phyloP scores from a whole-genome alignment of 2,888 invertebrate genomes.

The Priapulus caudatus region DNA sequence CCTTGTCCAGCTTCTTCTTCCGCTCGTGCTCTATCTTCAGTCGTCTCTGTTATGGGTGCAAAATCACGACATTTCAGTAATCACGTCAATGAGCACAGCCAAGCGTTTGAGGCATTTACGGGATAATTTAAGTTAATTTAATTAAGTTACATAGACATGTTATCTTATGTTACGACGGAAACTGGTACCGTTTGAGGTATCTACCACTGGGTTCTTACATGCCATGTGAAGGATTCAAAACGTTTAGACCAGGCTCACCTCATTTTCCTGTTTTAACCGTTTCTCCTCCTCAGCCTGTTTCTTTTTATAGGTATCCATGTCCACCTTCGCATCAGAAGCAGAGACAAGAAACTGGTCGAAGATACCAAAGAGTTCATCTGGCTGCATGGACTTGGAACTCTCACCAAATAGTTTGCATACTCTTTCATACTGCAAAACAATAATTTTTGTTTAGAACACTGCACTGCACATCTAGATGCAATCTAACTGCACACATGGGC shows the following conservation, averaged over 20 bases:
- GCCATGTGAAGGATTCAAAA: too few relatives aligned
- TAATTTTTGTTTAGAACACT: not conserved
- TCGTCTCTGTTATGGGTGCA: too few relatives aligned
- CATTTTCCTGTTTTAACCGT: conserved; percentile 72
- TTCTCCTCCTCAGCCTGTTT: conserved; percentile 81
- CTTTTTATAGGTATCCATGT: conserved; percentile 70
- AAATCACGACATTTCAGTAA: too few relatives aligned
- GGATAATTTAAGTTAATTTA: too few relatives aligned
- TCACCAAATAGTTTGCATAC: conserved; percentile 81
- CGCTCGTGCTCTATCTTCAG: not conserved
- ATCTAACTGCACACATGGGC: too few relatives aligned
- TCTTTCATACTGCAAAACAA: conserved; percentile 56
- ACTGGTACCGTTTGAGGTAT: too few relatives aligned
- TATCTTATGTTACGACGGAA: too few relatives aligned
- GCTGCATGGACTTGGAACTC: conserved; percentile 59
- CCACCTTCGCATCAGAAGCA: conserved; percentile 68
- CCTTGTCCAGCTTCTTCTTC: not conserved
- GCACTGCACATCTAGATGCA: not conserved
- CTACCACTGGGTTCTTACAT: too few relatives aligned
- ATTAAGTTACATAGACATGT: too few relatives aligned
- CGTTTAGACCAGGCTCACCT: conserved; percentile 49
- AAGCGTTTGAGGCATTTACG: too few relatives aligned
- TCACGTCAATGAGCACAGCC: too few relatives aligned
- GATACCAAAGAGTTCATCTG: conserved; percentile 85
- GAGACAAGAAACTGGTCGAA: conserved; percentile 74